Percentiles rank a stretch among this genome's conserved stretches.
These are phyloP conservation scores for Acrocyrtus sp. DNA, from an alignment of 2,888 invertebrate genomes.

Conservation along the genomic window DNA sequence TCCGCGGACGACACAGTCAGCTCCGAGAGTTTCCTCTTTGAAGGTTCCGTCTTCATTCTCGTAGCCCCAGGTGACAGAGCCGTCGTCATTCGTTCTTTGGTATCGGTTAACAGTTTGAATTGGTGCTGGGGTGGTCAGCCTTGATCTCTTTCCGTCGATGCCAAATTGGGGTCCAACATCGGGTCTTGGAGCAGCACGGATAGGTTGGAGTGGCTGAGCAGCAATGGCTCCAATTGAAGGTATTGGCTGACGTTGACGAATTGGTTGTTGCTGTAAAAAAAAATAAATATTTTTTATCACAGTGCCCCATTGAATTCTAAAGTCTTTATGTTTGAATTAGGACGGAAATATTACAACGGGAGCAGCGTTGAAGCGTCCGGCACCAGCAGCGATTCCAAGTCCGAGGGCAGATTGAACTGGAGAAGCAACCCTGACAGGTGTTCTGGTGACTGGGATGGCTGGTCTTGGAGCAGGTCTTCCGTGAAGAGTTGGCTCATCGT, in stretches of 20 bases:
- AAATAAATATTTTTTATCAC: constrained; percentile 1
- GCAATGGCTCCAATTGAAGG: constrained; percentile 5
- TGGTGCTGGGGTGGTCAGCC: constrained; percentile 61
- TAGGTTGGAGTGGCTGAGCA: constrained; percentile 24
- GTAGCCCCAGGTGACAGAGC: constrained; percentile 63
- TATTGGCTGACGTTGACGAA: constrained; percentile 48
- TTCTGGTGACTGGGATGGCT: constrained; percentile 30
- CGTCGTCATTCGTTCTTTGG: constrained; percentile 61
- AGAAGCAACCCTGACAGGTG: constrained; percentile 46
- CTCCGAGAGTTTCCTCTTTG: constrained; percentile 63
- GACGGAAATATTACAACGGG: no score
- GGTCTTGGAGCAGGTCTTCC: constrained; percentile 25
- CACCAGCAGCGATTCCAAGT: constrained; percentile 24
- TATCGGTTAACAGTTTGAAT: constrained; percentile 62
- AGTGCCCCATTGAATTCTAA: no score
- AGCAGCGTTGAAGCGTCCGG: constrained; percentile 46
- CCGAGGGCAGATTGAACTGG: constrained; percentile 45
- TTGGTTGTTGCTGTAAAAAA: constrained; percentile 41
- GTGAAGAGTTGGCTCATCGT: constrained; percentile 56
- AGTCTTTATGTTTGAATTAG: no score
- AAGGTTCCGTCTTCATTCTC: constrained; percentile 63
- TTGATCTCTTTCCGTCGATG: constrained; percentile 37
- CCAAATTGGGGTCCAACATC: constrained; percentile 4
- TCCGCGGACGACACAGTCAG: constrained; percentile 63
- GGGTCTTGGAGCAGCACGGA: constrained; percentile 8